These are phyloP conservation scores for Alviniconcha strummeri DNA, from an alignment of 2,888 invertebrate species.

Conservation along the genomic window DNA sequence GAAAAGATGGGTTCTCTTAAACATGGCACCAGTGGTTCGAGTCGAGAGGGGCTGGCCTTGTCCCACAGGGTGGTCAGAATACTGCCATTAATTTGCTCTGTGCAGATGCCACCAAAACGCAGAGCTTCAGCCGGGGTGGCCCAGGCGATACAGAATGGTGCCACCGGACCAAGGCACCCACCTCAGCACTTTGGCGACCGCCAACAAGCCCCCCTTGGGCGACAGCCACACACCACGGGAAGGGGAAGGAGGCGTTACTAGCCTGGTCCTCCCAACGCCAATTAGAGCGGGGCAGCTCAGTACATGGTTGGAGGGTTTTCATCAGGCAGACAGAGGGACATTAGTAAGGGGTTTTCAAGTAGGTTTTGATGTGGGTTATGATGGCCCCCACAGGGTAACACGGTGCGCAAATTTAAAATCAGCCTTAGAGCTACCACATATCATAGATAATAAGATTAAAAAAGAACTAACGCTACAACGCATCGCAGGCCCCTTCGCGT, in stretches of 20 bases:
- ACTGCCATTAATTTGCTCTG: no score
- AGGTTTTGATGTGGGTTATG: not conserved
- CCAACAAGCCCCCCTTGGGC: no score
- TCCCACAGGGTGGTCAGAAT: no score
- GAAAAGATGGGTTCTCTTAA: no score
- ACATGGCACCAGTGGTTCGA: no score
- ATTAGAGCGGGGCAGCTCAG: not conserved
- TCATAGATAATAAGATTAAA: not conserved
- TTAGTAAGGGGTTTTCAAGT: not conserved
- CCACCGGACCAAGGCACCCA: not conserved
- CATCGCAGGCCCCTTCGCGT: not conserved
- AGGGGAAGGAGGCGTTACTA: not conserved
- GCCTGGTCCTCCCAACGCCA: not conserved
- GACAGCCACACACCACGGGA: no score
- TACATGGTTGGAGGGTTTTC: not conserved
- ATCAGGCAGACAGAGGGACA: not conserved
- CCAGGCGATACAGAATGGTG: no score
- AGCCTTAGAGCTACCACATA: not conserved
- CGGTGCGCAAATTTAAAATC: not conserved
- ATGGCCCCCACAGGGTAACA: not conserved
- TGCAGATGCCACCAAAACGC: no score
- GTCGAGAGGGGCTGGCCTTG: no score
- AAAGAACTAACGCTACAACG: not conserved
- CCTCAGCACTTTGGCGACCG: not conserved
- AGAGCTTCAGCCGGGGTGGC: no score